Percentiles rank a stretch among this genome's conserved stretches.
Conservation (phyloP, 2,888 invertebrate genomes). For the Cantharis rustica region DNA sequence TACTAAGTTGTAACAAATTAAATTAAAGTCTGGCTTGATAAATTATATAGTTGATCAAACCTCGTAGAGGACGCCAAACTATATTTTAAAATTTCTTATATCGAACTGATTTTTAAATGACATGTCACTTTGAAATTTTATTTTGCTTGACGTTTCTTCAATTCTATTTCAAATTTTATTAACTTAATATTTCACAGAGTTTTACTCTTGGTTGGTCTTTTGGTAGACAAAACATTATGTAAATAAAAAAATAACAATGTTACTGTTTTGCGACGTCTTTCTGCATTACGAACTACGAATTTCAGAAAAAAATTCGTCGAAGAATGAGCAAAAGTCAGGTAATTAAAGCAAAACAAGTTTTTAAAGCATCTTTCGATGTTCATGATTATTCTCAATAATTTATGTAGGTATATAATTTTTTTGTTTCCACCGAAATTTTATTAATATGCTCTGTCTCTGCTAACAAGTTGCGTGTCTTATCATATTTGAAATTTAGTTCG, state of each 20-base stretch:
- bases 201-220: neutral
- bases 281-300: neutral
- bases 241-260: neutral
- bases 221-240: neutral
- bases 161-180: neutral
- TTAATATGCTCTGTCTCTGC: neutral
- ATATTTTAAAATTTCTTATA: neutral
- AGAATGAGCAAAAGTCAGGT: neutral
- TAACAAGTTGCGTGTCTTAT: neutral
- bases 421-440: neutral
- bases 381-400: neutral
- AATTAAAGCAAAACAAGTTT: neutral
- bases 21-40: neutral
- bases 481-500: neutral
- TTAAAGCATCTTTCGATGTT: neutral
- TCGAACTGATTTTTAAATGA: neutral
- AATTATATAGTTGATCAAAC: neutral
- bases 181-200: neutral
- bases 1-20: too few species aligned
- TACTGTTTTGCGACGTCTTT: neutral
- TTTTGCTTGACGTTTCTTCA: neutral
- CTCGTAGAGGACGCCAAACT: neutral
- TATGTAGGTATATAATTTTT: neutral
- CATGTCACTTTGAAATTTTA: neutral
- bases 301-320: neutral